phyloP scores from a whole-genome alignment of 2,113 vertebrate genomes.

The Motacilla tschutschensis region DNA sequence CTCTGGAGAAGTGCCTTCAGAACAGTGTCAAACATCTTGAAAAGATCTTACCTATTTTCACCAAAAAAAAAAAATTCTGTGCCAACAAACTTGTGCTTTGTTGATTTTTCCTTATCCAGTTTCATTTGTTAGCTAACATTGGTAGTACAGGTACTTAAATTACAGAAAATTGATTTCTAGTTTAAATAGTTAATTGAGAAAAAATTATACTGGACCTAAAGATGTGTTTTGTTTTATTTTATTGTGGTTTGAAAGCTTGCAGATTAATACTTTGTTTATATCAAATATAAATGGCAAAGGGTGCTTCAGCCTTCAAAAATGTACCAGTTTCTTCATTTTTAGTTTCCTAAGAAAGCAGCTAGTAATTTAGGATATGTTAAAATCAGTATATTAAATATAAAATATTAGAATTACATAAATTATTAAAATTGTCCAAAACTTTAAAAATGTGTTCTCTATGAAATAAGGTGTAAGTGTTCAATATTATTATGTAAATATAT shows the following conservation, averaged over 20 bases:
- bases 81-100: background rate
- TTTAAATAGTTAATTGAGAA: background rate
- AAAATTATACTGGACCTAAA: background rate
- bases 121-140: background rate
- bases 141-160: background rate
- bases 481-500: background rate
- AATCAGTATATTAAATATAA: background rate
- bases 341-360: background rate
- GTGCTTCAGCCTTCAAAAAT: background rate
- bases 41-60: background rate
- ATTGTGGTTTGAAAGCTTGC: background rate
- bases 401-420: background rate
- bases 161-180: background rate
- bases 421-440: background rate
- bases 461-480: background rate
- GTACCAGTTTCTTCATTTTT: background rate
- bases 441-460: background rate
- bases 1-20: background rate
- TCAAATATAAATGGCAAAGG: background rate
- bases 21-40: background rate
- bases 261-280: background rate
- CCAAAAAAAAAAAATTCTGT: background rate
- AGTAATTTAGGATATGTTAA: background rate
- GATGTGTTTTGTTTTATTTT: background rate
- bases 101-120: background rate